These are phyloP conservation scores for Acrossocheilus wenchowensis DNA, from an alignment of 2,797 vertebrate species.

Conservation along the genomic window DNA sequence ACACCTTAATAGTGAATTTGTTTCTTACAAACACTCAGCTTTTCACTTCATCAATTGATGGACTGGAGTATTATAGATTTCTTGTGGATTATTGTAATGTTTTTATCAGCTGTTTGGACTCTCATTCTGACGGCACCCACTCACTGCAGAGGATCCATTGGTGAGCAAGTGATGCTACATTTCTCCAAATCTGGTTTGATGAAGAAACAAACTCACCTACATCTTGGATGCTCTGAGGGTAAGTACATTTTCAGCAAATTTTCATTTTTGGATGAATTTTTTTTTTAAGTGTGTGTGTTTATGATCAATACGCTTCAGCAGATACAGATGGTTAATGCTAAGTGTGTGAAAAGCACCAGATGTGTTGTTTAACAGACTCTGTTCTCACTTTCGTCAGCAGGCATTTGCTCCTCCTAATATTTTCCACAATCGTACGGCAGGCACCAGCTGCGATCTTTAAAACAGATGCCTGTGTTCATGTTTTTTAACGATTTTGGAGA, in stretches of 20 bases:
- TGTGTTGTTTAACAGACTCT: conserved; percentile 63
- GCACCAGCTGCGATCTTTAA: conserved; percentile 19
- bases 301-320: conserved; percentile 46
- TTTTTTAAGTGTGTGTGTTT: conserved; percentile 4
- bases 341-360: conserved; percentile 61
- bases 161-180: background rate
- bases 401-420: conserved; percentile 57
- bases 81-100: background rate
- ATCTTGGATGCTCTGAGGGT: background rate
- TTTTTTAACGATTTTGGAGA: conserved; percentile 5
- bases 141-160: background rate
- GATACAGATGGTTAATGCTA: conserved; percentile 62
- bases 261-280: background rate
- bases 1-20: no score
- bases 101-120: no score
- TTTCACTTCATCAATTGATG: no score
- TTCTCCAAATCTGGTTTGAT: background rate
- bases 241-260: background rate
- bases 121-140: background rate
- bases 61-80: no score
- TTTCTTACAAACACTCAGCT: no score
- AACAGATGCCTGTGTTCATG: conserved; percentile 26
- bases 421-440: conserved; percentile 40
- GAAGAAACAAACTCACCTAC: background rate
- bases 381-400: conserved; percentile 59